phyloP scores from a whole-genome alignment of 2,888 invertebrate genomes.

The Nemapogon koenigi region DNA sequence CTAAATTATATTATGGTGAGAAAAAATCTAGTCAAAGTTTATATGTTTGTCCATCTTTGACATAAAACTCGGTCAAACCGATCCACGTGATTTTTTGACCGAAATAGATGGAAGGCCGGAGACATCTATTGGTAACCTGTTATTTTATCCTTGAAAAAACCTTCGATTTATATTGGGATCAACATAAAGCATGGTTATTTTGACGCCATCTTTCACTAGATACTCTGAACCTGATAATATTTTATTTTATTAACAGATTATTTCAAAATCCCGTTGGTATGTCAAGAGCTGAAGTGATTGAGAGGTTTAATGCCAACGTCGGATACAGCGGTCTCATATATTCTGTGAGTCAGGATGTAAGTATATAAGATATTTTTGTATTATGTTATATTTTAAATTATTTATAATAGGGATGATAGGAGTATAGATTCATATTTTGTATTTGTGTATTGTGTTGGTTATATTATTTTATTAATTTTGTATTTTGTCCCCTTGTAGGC shows the following conservation, averaged over 20 bases:
- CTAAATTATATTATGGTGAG: too few relatives aligned
- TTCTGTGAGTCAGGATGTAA: conserved; percentile 95
- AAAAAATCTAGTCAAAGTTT: too few relatives aligned
- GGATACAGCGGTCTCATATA: conserved; percentile 97
- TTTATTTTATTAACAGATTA: conserved; percentile 30
- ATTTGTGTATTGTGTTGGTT: conserved; percentile 17
- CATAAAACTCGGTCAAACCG: too few relatives aligned
- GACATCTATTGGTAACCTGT: too few relatives aligned
- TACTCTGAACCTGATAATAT: too few relatives aligned
- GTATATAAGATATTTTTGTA: conserved; percentile 26
- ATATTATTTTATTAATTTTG: conserved; percentile 35
- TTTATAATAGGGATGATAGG: not conserved
- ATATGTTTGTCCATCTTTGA: too few relatives aligned
- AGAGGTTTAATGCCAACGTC: conserved; percentile 96
- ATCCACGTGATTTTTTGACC: too few relatives aligned
- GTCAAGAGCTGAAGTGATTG: conserved; percentile 77
- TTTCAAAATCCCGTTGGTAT: conserved; percentile 66
- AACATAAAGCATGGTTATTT: too few relatives aligned
- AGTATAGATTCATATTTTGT: not conserved
- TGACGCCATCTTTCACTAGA: too few relatives aligned
- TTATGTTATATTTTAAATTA: not conserved
- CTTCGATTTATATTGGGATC: too few relatives aligned
- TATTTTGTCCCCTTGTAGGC: conserved; percentile 54
- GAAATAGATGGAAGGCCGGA: too few relatives aligned
- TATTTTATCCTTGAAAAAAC: too few relatives aligned